Evolutionary conservation across 2,888 invertebrate genomes (phyloP).

Genomic region (Metallyticus violacea): DNA sequence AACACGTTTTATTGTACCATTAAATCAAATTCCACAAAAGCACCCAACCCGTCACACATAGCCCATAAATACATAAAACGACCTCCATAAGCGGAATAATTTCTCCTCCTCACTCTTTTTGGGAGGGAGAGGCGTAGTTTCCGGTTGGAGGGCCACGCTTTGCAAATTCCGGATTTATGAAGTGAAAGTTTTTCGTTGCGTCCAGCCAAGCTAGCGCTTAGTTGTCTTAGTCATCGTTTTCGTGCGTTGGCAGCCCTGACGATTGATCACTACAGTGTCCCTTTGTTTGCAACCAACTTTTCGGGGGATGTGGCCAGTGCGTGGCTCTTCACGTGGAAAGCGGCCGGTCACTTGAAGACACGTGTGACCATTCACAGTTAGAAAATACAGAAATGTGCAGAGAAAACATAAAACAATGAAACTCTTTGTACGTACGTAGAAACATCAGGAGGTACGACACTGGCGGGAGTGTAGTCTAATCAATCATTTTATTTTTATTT

Average conservation of each 20-base stretch:
- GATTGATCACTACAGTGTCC: not conserved
- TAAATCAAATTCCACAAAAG: not conserved
- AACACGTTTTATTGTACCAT: not conserved
- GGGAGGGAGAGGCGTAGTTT: not conserved
- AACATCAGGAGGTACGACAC: no score
- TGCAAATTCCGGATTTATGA: not conserved
- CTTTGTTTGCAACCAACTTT: not conserved
- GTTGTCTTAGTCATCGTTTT: not conserved
- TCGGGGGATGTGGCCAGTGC: no score
- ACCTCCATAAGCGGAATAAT: not conserved
- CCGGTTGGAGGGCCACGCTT: not conserved
- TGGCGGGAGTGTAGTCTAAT: no score
- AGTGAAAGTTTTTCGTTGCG: not conserved
- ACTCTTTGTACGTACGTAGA: no score
- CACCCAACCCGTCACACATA: not conserved
- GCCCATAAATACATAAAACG: not conserved
- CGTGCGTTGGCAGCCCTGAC: not conserved
- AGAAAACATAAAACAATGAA: no score
- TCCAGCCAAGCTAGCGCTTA: no score
- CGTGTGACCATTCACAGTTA: no score
- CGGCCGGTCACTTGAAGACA: no score
- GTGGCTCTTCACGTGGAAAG: no score
- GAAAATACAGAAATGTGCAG: no score
- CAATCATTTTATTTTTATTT: no score
- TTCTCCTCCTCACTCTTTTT: not conserved